phyloP scores from a whole-genome alignment of 2,888 invertebrate species.

The Plebejus argus region DNA sequence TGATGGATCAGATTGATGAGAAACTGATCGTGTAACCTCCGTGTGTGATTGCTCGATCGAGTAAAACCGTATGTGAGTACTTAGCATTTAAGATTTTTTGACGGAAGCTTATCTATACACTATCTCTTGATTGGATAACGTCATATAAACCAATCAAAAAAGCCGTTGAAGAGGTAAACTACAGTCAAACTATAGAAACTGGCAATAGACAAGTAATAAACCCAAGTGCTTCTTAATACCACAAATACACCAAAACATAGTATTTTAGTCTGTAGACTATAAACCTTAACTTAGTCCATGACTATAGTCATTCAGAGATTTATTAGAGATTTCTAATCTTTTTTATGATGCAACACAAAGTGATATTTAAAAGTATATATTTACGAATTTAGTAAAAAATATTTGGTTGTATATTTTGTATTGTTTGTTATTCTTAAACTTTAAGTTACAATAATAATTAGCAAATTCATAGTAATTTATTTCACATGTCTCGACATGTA shows the following conservation, averaged over 20 bases:
- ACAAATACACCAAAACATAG: neutral
- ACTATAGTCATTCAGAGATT: neutral
- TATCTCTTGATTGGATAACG: too few species aligned
- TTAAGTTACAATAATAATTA: too few species aligned
- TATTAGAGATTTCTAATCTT: neutral
- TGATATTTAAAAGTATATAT: too few species aligned
- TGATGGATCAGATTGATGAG: too few species aligned
- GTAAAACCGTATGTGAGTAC: too few species aligned
- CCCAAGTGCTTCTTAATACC: slow-evolving; percentile 10
- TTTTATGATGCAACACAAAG: neutral
- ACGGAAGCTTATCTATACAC: neutral
- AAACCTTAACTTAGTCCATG: neutral
- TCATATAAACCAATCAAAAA: too few species aligned
- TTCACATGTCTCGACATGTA: too few species aligned
- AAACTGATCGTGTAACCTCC: too few species aligned
- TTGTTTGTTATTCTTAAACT: neutral
- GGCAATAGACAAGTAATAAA: neutral
- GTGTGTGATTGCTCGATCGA: too few species aligned
- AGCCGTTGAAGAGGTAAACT: too few species aligned
- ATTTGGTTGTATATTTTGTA: neutral
- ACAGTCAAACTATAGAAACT: too few species aligned
- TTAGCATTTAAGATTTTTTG: neutral
- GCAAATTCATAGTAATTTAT: too few species aligned
- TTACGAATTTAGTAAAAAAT: neutral
- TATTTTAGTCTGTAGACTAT: neutral